Conservation (phyloP, 2,113 vertebrate genomes). For the Dinomys branickii region DNA sequence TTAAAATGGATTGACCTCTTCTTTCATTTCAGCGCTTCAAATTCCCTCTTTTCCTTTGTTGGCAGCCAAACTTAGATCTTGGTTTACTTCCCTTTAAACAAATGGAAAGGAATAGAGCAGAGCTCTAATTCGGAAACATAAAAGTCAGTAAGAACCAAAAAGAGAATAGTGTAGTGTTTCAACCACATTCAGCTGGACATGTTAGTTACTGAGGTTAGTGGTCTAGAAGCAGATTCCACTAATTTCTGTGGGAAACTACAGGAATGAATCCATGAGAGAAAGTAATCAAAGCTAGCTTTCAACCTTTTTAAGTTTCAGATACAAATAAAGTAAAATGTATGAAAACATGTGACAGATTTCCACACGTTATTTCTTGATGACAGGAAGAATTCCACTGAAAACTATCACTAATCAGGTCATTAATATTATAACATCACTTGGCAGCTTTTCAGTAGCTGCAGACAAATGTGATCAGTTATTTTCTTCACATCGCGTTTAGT, state of each 20-base stretch:
- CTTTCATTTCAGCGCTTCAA: neutral
- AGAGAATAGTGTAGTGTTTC: too few relatives aligned
- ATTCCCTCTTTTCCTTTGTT: neutral
- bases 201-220: neutral
- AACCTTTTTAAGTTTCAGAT: slow-evolving; percentile 19
- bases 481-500: neutral
- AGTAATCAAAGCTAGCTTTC: neutral
- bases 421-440: neutral
- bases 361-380: neutral
- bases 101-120: slow-evolving; percentile 2
- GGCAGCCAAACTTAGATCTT: neutral
- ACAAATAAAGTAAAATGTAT: slow-evolving; percentile 3
- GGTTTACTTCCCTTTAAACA: slow-evolving; percentile 46
- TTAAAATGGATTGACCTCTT: neutral
- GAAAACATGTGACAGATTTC: neutral
- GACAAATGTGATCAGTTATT: neutral
- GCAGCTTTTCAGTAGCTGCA: neutral
- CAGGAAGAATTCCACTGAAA: neutral
- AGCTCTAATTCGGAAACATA: neutral
- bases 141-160: neutral
- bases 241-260: slow-evolving; percentile 36
- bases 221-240: slow-evolving; percentile 7
- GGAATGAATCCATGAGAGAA: neutral
- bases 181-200: neutral
- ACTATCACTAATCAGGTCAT: neutral